Conservation (phyloP, 1,140 invertebrate genomes). For the Argopecten irradians region DNA sequence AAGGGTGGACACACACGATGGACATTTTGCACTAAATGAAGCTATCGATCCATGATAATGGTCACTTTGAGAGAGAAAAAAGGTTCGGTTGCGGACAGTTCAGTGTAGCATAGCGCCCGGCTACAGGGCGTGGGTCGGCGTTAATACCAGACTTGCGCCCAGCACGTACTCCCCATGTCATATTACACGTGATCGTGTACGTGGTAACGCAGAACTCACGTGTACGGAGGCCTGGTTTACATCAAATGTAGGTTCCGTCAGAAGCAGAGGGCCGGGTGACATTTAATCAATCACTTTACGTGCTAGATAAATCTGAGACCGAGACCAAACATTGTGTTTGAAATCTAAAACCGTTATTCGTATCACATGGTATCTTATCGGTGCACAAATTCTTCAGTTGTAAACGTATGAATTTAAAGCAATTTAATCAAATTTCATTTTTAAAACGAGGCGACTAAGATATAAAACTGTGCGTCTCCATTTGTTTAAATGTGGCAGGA, state of each 20-base stretch:
- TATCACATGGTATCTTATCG: no score
- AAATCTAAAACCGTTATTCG: no score
- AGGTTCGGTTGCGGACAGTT: not conserved
- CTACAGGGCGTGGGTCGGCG: not conserved
- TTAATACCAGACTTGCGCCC: not conserved
- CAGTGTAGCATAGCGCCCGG: not conserved
- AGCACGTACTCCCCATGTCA: not conserved
- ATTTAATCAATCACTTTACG: no score
- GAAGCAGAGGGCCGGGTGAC: no score
- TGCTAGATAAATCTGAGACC: no score
- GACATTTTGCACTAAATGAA: not conserved
- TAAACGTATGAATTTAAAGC: no score
- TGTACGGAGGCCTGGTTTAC: not conserved
- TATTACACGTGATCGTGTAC: not conserved
- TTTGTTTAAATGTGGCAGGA: no score
- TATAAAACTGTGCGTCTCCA: no score
- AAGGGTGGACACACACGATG: conserved; percentile 4
- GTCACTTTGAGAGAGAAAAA: not conserved
- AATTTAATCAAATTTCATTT: no score
- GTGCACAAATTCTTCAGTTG: no score
- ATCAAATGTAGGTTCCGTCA: not conserved
- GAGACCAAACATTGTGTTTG: no score
- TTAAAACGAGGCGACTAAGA: no score
- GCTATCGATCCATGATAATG: not conserved
- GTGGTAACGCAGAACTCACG: not conserved